phyloP scores from a whole-genome alignment of 2,797 vertebrate species.

The Poeciliopsis presidionis region DNA sequence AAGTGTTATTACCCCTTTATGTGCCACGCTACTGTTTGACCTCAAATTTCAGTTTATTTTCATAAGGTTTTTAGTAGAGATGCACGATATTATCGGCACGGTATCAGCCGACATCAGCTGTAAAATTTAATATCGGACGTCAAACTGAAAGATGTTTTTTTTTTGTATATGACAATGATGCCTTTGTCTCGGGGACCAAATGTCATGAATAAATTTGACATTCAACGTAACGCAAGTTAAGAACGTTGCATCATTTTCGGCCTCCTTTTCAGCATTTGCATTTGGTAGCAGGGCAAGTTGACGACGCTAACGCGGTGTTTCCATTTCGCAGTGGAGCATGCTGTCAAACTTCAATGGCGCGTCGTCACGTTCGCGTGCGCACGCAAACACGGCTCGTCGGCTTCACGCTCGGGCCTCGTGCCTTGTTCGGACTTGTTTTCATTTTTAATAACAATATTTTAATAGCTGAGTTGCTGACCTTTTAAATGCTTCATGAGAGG shows the following conservation, averaged over 20 bases:
- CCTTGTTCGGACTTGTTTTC: background rate
- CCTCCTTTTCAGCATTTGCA: too few species aligned
- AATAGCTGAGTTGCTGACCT: background rate
- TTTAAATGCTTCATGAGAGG: slow-evolving; percentile 3
- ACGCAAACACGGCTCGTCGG: background rate
- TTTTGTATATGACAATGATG: too few species aligned
- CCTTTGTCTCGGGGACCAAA: too few species aligned
- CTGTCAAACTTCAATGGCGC: background rate
- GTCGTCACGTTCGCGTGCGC: background rate
- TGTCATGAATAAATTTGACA: too few species aligned
- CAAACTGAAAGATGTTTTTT: too few species aligned
- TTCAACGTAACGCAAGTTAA: too few species aligned
- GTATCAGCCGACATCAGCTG: too few species aligned
- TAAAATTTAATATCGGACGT: too few species aligned
- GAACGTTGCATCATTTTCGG: too few species aligned
- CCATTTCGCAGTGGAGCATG: background rate
- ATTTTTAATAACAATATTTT: background rate
- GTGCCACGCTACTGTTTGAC: background rate
- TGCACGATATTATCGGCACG: too few species aligned
- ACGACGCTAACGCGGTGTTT: too few species aligned
- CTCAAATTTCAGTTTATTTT: background rate
- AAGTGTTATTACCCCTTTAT: background rate
- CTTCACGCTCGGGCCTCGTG: background rate
- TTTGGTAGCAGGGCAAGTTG: too few species aligned
- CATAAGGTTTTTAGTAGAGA: background rate